Conservation (phyloP, 2,113 vertebrate species). For the Lophochroa leadbeateri region DNA sequence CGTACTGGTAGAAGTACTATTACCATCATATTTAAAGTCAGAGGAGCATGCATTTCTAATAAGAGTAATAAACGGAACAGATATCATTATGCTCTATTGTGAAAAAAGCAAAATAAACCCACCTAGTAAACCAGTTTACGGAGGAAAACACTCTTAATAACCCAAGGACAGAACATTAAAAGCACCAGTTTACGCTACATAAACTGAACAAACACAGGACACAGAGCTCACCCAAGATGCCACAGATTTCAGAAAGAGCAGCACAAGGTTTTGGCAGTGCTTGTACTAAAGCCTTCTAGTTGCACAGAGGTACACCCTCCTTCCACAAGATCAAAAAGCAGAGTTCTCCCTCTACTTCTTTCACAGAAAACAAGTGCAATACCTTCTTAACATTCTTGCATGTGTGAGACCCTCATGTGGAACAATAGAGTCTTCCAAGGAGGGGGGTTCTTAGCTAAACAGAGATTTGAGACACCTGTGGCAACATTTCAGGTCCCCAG, state of each 20-base stretch:
- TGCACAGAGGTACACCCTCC: neutral
- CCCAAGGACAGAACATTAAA: neutral
- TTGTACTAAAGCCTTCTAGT: neutral
- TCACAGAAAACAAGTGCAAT: neutral
- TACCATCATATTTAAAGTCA: neutral
- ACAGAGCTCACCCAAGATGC: neutral
- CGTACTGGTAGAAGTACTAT: neutral
- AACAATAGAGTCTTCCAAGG: neutral
- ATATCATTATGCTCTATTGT: neutral
- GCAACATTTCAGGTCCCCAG: neutral
- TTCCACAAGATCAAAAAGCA: neutral
- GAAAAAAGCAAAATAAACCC: neutral
- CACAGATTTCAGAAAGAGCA: neutral
- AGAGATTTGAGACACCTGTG: neutral
- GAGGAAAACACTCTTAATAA: neutral
- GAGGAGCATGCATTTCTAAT: neutral
- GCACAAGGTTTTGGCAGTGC: fast-evolving
- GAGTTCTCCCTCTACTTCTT: neutral
- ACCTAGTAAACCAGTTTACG: neutral
- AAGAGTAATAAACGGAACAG: neutral
- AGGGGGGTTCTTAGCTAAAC: neutral
- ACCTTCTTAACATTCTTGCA: neutral
- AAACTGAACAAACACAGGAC: neutral
- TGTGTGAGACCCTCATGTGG: neutral
- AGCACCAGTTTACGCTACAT: neutral